phyloP scores from a whole-genome alignment of 2,797 vertebrate genomes.

The Amphiprion clarkii region DNA sequence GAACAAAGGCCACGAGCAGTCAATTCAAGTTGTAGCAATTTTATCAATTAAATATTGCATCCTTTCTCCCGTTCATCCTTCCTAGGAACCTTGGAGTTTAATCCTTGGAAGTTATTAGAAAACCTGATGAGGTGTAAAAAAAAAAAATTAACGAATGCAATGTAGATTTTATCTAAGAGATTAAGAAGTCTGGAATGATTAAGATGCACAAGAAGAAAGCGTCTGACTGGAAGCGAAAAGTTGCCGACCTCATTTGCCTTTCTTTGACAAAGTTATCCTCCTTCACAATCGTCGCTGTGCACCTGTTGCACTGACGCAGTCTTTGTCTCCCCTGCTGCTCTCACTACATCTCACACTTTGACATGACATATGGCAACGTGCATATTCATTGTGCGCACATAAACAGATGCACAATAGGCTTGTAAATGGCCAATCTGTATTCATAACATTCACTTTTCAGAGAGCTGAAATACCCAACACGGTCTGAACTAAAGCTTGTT shows the following conservation, averaged over 20 bases:
- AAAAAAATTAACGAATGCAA: constrained; percentile 6
- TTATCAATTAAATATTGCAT: neutral
- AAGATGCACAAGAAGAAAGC: constrained; percentile 13
- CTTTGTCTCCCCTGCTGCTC: constrained; percentile 56
- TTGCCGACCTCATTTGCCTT: constrained; percentile 47
- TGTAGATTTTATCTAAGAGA: constrained; percentile 32
- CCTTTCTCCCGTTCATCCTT: neutral
- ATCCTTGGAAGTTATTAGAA: neutral
- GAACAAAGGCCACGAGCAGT: too few species aligned
- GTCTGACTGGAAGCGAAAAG: constrained; percentile 13
- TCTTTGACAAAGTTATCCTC: constrained; percentile 29
- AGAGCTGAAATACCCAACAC: constrained; percentile 31
- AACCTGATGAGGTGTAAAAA: neutral
- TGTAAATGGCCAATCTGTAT: constrained; percentile 53
- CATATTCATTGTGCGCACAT: constrained; percentile 44
- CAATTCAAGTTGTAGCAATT: neutral
- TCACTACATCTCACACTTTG: constrained; percentile 39
- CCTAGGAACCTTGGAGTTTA: neutral
- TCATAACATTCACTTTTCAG: constrained; percentile 41
- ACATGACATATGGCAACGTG: constrained; percentile 60
- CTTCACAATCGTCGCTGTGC: constrained; percentile 38
- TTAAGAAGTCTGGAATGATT: constrained; percentile 22
- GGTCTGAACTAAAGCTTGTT: constrained; percentile 45
- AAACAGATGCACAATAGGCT: constrained; percentile 47
- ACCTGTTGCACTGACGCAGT: constrained; percentile 40